Evolutionary conservation across 2,888 invertebrate genomes (phyloP), one percentile per base, ranked within the genome.

Genomic region (Piscicola geometra): DNA sequence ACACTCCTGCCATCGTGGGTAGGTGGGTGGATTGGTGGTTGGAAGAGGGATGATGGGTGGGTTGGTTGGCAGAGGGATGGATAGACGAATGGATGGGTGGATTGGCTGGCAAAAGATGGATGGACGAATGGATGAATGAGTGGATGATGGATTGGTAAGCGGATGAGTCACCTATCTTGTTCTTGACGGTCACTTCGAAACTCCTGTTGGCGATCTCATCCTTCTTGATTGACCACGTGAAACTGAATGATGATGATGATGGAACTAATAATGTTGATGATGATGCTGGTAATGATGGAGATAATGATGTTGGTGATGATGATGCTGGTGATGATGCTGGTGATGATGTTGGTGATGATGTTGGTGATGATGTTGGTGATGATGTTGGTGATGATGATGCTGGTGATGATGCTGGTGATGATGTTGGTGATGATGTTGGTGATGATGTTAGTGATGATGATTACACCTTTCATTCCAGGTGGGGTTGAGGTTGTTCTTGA

Each of bases 401-500:
- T 64, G 25, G 9, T 64, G 9, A 15, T 47, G 21, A 15, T 15
- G 50, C 50, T 47, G 12, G 9, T 47, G 21, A 15, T 47, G 21
- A 15, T 47, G 21, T 47, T 47, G 21, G 9, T 47, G 21, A 15
- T 47, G 21, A 15, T 47, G 9, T 47, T 47, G 21, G 50, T 47
- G 21, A 15, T 47, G 21, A 21, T 47, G 21, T 47, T 47, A 47
- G 9, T 47, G 21, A n/a, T n/a, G n/a, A n/a, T n/a, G n/a, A n/a
- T n/a, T n/a, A 25, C 60, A 85, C 85, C 91, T 91, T 83, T 94
- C 93, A 85, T 95, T 94, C 84, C 91, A 95, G 33, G 91, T 89
- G 0, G 95, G 94, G 88, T 92, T 93, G 83, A 93, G 93, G 83
- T 90, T 93, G 85, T 95, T 93, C 84, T 93, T 94, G 78, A 92